Evolutionary conservation across 2,797 vertebrate species (phyloP), one percentile per base, ranked within the genome.

Genomic region (Labeo calbasu): DNA sequence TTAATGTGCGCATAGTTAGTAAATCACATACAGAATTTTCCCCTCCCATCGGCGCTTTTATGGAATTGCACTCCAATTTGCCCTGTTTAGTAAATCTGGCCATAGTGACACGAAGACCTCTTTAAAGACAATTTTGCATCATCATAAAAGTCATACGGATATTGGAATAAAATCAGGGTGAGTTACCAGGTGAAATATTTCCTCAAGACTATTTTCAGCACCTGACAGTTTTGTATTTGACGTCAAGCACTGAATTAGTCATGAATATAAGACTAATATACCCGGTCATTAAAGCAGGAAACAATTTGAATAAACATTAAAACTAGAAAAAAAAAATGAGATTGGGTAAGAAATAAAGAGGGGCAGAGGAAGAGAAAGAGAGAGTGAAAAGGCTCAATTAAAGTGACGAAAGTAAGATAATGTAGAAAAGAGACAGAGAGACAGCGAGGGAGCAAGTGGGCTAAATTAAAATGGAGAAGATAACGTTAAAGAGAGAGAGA

Each of bases 371-470:
- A 69, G 59, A 66, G 25, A 55, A 19, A 79, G 25, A 84, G 14
- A 71, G 69, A 66, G 6, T 12, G 28, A 75, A 5, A 63, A 40
- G 46, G 13, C 21, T 75, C 46, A 53, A 75, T 82, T 75, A 21
- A 75, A 82, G 46, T 73, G 70, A 81, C 55, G 21, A 73, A 82
- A 72, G 68, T 25, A 75, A 76, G 14, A 86, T 32, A 69, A 48
- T 43, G n/a, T 7, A 51, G 7, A 77, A 77, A n/a, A n/a, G 17
- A 79, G 36, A 77, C 43, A 19, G 77, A 65, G 10, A 63, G 57
- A 83, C n/a, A 59, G 32, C 4, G 10, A 73, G 25, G 12, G n/a
- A 63, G 11, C 14, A 46, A 75, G 46, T 21, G 13, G 53, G 19
- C 46, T 43, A 36, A 43, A 72, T 50, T 40, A n/a, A 70, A 59